Conservation (phyloP, 2,113 vertebrate species). For the Anhinga anhinga region DNA sequence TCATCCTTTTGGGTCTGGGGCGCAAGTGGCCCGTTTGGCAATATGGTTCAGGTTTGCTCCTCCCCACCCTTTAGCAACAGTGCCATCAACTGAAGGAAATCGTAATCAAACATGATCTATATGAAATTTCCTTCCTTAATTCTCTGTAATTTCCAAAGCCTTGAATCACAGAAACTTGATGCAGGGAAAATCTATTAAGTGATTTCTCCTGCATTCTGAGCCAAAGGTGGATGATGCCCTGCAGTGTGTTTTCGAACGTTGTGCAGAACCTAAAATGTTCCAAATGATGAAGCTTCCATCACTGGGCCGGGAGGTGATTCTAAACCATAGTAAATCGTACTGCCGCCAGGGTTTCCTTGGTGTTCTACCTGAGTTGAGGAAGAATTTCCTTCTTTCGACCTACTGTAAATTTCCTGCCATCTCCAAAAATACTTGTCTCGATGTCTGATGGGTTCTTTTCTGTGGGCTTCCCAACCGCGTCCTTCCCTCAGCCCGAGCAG, state of each 20-base stretch:
- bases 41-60: neutral
- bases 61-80: neutral
- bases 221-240: neutral
- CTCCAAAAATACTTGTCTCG: neutral
- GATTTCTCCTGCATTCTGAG: neutral
- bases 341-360: neutral
- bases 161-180: neutral
- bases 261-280: neutral
- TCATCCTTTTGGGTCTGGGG: neutral
- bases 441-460: neutral
- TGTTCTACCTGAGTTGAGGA: neutral
- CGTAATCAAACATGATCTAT: neutral
- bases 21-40: rapidly evolving
- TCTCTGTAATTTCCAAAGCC: neutral
- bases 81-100: neutral
- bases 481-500: rapidly evolving
- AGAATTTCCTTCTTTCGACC: neutral
- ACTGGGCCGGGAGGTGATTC: neutral
- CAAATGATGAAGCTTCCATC: neutral
- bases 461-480: neutral
- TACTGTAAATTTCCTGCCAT: neutral
- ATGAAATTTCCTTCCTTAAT: neutral
- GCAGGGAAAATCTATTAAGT: neutral
- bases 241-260: neutral
- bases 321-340: neutral